Conservation (phyloP, 2,113 vertebrate genomes). For the Ailurus styani region DNA sequence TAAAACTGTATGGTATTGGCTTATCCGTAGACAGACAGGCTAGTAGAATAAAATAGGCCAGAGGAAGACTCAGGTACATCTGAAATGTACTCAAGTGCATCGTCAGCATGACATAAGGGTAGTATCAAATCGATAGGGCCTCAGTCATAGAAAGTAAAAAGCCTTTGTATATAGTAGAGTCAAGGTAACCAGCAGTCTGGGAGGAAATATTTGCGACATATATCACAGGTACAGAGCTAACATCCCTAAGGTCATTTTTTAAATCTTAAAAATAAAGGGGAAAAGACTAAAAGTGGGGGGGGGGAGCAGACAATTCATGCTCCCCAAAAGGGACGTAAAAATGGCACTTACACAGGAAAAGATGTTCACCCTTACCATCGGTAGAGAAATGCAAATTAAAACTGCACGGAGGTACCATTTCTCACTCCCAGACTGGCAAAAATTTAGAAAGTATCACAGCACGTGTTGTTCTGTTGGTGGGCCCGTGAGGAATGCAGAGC, state of each 20-base stretch:
- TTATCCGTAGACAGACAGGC: too few species aligned
- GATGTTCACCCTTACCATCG: neutral
- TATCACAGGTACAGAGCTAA: neutral
- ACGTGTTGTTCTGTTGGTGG: neutral
- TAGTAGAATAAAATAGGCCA: neutral
- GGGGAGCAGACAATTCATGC: neutral
- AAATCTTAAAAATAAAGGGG: neutral
- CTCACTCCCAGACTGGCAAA: neutral
- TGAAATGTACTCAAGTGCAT: too few species aligned
- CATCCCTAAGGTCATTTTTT: neutral
- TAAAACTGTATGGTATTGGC: neutral
- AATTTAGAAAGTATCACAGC: neutral
- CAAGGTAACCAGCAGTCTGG: neutral
- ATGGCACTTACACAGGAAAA: neutral
- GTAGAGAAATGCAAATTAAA: slow-evolving; percentile 7
- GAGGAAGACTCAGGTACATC: neutral
- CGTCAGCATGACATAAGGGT: rapidly evolving
- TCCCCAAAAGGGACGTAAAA: neutral
- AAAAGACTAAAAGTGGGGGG: neutral
- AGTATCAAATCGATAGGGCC: neutral
- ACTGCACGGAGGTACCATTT: neutral
- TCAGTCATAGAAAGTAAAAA: neutral
- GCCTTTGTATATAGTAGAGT: neutral
- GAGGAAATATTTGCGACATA: neutral
- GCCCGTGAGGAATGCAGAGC: neutral